A percentile compares a stretch with the other conserved stretches of the same genome.
phyloP scores from a whole-genome alignment of 2,888 invertebrate species.

The Dinocampus coccinellae region DNA sequence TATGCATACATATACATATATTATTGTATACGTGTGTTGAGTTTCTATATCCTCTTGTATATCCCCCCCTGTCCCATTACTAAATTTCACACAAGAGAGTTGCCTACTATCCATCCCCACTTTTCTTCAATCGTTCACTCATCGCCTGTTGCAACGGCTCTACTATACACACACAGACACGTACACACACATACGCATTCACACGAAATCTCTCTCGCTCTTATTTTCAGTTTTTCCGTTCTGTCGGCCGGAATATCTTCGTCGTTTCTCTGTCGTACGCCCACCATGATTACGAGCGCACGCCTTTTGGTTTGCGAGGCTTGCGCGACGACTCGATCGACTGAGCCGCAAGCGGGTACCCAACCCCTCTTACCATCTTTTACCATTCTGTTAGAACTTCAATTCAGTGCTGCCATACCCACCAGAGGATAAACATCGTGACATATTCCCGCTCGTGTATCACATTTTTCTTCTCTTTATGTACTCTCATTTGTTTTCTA shows the following conservation, averaged over 20 bases:
- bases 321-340: conserved; percentile 1
- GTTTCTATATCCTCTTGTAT: too few relatives aligned
- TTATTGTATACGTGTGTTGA: too few relatives aligned
- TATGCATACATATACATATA: too few relatives aligned
- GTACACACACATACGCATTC: too few relatives aligned
- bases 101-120: background rate
- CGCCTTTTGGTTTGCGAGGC: background rate
- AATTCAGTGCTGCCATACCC: conserved; percentile 68
- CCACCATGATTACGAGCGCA: conserved; percentile 44
- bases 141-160: conserved; percentile 31
- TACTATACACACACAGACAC: background rate
- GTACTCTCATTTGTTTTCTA: background rate
- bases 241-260: conserved; percentile 46
- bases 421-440: conserved; percentile 65
- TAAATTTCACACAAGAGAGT: too few relatives aligned
- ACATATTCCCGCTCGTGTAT: conserved; percentile 38
- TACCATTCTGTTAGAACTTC: conserved; percentile 40
- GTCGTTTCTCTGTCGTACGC: conserved; percentile 60
- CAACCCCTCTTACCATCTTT: conserved; percentile 31
- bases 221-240: conserved; percentile 47
- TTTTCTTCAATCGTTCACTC: conserved; percentile 23
- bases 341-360: background rate
- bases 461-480: background rate
- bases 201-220: conserved; percentile 50
- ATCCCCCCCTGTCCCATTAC: too few relatives aligned